Evolutionary conservation across 2,888 invertebrate species (phyloP), one percentile per base, ranked within the genome.

Genomic region (Rapana venosa): DNA sequence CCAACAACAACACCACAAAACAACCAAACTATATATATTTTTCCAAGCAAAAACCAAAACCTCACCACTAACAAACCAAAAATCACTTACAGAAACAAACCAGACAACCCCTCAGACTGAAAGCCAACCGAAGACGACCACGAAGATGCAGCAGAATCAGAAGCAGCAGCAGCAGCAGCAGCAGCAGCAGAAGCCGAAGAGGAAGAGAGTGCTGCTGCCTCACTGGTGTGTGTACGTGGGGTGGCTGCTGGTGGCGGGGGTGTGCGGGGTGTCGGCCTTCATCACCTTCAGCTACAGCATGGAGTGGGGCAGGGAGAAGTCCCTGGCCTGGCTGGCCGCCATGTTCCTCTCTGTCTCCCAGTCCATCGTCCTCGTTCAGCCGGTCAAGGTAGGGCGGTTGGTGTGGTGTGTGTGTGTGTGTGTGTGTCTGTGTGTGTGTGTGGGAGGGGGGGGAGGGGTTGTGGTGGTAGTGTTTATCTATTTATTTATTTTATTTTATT

Each of bases 301-400:
- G 91, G 92, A 94, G 88, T 94, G 94, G 94, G 94, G 94, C 22
- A 91, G 91, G 77, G 93, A 93, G 30, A 94, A 93, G 90, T 94
- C 94, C 4, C 87, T 92, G 30, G 92, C 92, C 47, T 94, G 94
- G 94, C 88, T 94, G 22, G 92, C 94, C n/a, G 91, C 94, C 20
- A 93, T 94, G 92, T 84, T 94, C 26, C 91, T 95, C 66, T 93
- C 94, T 56, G 92, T 95, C 20, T 90, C 93, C 20, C 94, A 94
- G 90, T 94, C 94, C 17, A 93, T 94, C 13, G 91, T 93, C 47
- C 58, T 95, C 30, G 91, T 95, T n/a, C 95, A 95, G 87, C 95
- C 95, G 13, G 84, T 93, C 20, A 95, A 95, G 93, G 95, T 94
- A 91, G 13, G 61, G 6, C 70, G 30, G 86, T 5, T 47, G 35